A percentile compares a stretch with the other conserved stretches of the same genome.
phyloP scores from a whole-genome alignment of 2,888 invertebrate species.

The Oeneis ivallda region DNA sequence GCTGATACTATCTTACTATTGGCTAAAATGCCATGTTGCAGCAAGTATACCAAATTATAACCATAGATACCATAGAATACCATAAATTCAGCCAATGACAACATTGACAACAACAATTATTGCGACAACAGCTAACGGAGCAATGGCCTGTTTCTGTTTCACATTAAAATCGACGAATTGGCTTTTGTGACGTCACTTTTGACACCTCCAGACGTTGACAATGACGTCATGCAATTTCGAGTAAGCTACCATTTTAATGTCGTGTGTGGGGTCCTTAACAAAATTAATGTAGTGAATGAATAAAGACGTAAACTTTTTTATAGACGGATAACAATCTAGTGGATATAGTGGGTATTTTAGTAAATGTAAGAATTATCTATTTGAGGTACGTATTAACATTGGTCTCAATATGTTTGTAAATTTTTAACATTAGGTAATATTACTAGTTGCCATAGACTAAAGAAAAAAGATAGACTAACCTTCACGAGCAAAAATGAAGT shows the following conservation, averaged over 20 bases:
- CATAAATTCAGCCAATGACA: too few relatives aligned
- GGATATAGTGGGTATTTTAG: not conserved
- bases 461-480: not conserved
- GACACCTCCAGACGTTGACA: too few relatives aligned
- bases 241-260: not conserved
- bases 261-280: not conserved
- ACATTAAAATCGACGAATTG: too few relatives aligned
- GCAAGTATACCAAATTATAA: too few relatives aligned
- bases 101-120: too few relatives aligned
- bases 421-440: not conserved
- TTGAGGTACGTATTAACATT: constrained; percentile 22
- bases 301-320: constrained; percentile 16
- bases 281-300: not conserved
- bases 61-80: too few relatives aligned
- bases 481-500: not conserved
- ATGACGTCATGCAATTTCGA: too few relatives aligned
- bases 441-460: constrained; percentile 4
- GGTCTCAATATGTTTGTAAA: constrained; percentile 18
- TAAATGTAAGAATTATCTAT: constrained; percentile 12
- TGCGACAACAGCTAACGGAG: too few relatives aligned
- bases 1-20: too few relatives aligned
- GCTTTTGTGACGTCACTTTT: too few relatives aligned
- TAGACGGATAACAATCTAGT: constrained; percentile 17
- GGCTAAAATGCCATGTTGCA: too few relatives aligned
- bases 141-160: too few relatives aligned